Conservation (phyloP, 2,113 vertebrate species). For the Odontesthes bonariensis region DNA sequence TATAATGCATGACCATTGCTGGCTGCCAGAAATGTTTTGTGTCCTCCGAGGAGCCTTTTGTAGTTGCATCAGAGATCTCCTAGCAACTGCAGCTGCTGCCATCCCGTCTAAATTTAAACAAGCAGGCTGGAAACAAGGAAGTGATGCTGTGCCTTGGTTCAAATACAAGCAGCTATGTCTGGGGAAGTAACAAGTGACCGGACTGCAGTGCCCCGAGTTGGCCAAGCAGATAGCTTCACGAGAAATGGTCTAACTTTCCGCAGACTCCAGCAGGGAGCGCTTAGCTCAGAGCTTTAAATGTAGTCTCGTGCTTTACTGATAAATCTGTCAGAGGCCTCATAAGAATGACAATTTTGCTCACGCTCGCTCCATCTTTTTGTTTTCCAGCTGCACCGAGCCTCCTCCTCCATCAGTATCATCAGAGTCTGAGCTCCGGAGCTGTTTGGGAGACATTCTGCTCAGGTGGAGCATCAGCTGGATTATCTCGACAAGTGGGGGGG, state of each 20-base stretch:
- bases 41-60: slow-evolving; percentile 38
- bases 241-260: too few relatives aligned
- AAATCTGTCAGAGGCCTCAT: slow-evolving; percentile 3
- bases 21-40: slow-evolving; percentile 30
- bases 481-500: background rate
- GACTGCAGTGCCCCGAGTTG: background rate
- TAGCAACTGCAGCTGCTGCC: slow-evolving; percentile 64
- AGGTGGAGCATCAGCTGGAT: background rate
- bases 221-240: background rate
- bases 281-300: too few relatives aligned
- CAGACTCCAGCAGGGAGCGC: too few relatives aligned
- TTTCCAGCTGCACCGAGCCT: slow-evolving; percentile 76
- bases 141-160: background rate
- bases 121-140: slow-evolving; percentile 8
- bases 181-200: background rate
- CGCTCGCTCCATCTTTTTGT: slow-evolving; percentile 6
- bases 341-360: background rate
- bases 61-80: slow-evolving; percentile 53
- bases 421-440: slow-evolving; percentile 67
- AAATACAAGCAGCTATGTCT: too few relatives aligned
- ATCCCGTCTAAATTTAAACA: slow-evolving; percentile 65
- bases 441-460: background rate
- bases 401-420: slow-evolving; percentile 84
- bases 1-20: slow-evolving; percentile 18
- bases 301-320: background rate